phyloP scores from a whole-genome alignment of 2,113 vertebrate species.

The Chaenocephalus aceratus region DNA sequence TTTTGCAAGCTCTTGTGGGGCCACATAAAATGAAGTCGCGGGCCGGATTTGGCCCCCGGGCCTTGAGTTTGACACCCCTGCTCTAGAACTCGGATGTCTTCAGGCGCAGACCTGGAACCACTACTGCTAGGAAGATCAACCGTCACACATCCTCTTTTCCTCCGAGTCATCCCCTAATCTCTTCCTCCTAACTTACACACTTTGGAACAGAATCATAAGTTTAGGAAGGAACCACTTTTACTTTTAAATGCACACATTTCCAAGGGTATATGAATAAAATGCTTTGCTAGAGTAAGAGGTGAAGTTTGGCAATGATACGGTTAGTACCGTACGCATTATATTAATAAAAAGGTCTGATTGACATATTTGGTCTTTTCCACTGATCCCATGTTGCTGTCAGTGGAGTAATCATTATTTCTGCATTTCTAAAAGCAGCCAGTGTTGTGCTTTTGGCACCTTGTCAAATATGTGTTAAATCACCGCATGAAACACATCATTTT shows the following conservation, averaged over 20 bases:
- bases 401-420: slow-evolving; percentile 7
- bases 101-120: slow-evolving; percentile 6
- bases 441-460: background rate
- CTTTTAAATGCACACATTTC: no score
- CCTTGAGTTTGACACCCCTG: no score
- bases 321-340: no score
- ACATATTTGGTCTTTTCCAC: no score
- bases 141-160: background rate
- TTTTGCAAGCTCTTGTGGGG: no score
- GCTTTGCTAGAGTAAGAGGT: no score
- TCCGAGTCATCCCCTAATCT: background rate
- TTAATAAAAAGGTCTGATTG: no score
- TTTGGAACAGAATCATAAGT: background rate
- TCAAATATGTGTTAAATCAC: no score
- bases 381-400: background rate
- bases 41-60: no score
- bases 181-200: background rate
- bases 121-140: slow-evolving; percentile 22
- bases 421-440: background rate
- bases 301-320: no score
- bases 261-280: no score
- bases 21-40: no score
- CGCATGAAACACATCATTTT: background rate
- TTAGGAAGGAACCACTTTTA: background rate
- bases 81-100: background rate